Evolutionary conservation across 2,888 invertebrate genomes (phyloP).

Genomic region (Rhagonycha fulva): DNA sequence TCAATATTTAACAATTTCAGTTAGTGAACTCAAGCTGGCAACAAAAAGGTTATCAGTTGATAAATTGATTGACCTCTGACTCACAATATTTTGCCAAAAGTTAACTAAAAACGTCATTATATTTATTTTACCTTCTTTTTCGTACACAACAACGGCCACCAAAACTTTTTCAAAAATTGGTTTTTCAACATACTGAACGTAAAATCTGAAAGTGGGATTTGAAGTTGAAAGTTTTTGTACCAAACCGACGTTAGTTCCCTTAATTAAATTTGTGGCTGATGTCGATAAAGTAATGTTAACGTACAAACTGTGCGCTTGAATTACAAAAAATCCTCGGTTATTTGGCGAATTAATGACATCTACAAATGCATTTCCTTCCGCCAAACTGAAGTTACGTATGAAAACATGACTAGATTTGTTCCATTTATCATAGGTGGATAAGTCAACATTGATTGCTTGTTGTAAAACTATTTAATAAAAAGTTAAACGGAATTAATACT

Average conservation of each 20-base stretch:
- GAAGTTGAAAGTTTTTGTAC: slow-evolving; percentile 32
- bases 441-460: slow-evolving; percentile 30
- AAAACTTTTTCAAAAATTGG: slow-evolving; percentile 47
- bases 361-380: slow-evolving; percentile 38
- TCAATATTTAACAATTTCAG: neutral
- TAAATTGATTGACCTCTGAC: neutral
- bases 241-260: slow-evolving; percentile 68
- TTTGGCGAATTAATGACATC: slow-evolving; percentile 55
- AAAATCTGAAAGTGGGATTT: slow-evolving; percentile 46
- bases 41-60: neutral
- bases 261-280: slow-evolving; percentile 49
- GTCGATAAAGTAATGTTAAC: slow-evolving; percentile 63
- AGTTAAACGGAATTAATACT: neutral
- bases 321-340: slow-evolving; percentile 60
- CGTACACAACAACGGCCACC: slow-evolving; percentile 61
- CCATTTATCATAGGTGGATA: slow-evolving; percentile 41
- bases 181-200: slow-evolving; percentile 52
- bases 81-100: neutral
- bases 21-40: neutral
- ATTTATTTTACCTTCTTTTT: slow-evolving; percentile 23
- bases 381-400: slow-evolving; percentile 36
- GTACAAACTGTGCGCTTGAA: slow-evolving; percentile 68
- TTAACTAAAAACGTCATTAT: neutral
- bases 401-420: slow-evolving; percentile 41
- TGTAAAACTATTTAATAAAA: slow-evolving; percentile 1